Evolutionary conservation across 2,113 vertebrate species (phyloP).

Genomic region (Polyodon spathula): DNA sequence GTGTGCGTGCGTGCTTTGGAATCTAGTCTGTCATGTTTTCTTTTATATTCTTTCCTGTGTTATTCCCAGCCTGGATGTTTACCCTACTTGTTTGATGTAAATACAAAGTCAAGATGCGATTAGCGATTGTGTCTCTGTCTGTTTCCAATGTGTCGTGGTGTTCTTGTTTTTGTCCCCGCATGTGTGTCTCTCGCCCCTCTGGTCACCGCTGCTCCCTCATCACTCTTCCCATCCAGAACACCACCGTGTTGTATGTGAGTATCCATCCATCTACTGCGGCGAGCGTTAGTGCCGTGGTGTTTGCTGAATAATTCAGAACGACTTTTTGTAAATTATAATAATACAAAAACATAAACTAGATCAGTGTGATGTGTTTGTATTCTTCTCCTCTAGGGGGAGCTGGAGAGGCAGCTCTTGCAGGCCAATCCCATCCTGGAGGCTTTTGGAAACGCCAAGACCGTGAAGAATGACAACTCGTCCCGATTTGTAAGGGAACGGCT

Average conservation of each 20-base stretch:
- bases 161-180: conserved; percentile 26
- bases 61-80: too few relatives aligned
- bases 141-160: conserved; percentile 21
- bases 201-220: conserved; percentile 18
- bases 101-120: too few relatives aligned
- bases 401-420: conserved; percentile 81
- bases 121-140: conserved; percentile 18
- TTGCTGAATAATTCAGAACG: conserved; percentile 9
- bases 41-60: conserved; percentile 4
- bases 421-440: conserved; percentile 85
- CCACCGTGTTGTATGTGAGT: background rate
- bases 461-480: too few relatives aligned
- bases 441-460: conserved; percentile 57
- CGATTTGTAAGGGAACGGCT: too few relatives aligned
- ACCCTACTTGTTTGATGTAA: too few relatives aligned
- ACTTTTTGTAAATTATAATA: background rate
- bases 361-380: background rate
- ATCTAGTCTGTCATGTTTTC: background rate
- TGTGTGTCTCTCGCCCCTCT: conserved; percentile 26
- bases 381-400: conserved; percentile 67
- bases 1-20: conserved; percentile 13
- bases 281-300: background rate
- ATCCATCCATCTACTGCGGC: background rate
- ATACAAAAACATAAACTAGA: too few relatives aligned
- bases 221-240: conserved; percentile 1